Base-by-base conservation (phyloP, 2,888 invertebrate species). In the Brachycybe producta region DNA sequence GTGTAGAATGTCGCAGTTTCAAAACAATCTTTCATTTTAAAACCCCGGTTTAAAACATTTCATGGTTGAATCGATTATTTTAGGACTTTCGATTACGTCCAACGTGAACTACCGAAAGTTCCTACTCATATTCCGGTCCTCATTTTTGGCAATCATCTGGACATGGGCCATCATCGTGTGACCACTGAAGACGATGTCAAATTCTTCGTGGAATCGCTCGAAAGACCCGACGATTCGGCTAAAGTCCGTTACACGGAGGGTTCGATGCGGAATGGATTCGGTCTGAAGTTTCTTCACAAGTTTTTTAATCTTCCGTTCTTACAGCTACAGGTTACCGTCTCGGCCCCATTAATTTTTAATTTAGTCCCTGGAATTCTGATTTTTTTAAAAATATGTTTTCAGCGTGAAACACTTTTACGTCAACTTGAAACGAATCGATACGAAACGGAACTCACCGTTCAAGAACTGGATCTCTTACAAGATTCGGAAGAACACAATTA, bases 181-280 rank as follows among this genome's bases (percentile, higher is more conserved):
- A 81, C 92, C 23, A 76, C 78, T 1, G 69, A 75, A 19, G 83
- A 84, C 65, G 78, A 80, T 61, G 78, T 82, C 28, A 70, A 72
- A 48, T 78, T 75, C 61, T 80, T 80, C 61, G 76, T 83, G 51
- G 82, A 83, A 55, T 65, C 70, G 19, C 63, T 76, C 7, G 65
- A 72, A 57, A 75, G 65, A 49, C 75, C 59, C 13, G 39, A 57
- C 34, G 59, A 77, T 42, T 69, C 60, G 35, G 63, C 63, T 30
- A 60, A 68, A 64, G 76, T 91, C 19, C 75, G 88, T 27, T 91
- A 88, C 65, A 83, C 87, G 0, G 91, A 92, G 67, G 79, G 87
- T 0, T 92, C 91, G 2, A 92, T 94, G 92, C 75, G 88, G 61
- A 94, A 92, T 70, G 91, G 91, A 1, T 94, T 92, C 68, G 95